Conservation (phyloP, 2,888 invertebrate species). For the Prosopocoilus inquinatus region DNA sequence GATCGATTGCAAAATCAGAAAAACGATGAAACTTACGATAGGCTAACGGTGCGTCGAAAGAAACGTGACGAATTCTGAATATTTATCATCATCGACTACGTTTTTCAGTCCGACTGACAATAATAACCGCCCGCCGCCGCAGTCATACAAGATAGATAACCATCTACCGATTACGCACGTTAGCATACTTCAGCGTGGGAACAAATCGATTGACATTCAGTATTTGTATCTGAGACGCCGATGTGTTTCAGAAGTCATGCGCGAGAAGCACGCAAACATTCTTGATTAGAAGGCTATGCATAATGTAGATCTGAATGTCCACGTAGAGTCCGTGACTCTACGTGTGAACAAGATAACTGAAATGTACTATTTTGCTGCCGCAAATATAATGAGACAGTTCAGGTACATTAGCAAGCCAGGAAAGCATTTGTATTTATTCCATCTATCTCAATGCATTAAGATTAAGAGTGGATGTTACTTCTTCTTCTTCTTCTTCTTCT, state of each 20-base stretch:
- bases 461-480: no score
- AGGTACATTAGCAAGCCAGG: background rate
- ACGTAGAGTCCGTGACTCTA: conserved; percentile 24
- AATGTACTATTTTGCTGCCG: background rate
- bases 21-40: no score
- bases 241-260: conserved; percentile 22
- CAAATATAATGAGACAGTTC: background rate
- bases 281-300: conserved; percentile 22
- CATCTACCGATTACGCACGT: conserved; percentile 4
- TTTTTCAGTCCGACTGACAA: no score
- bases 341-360: conserved; percentile 23
- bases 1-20: no score
- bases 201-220: conserved; percentile 32
- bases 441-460: no score
- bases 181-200: conserved; percentile 25
- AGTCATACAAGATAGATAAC: background rate
- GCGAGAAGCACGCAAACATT: conserved; percentile 27
- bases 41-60: no score
- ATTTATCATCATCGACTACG: no score
- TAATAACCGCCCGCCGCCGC: background rate
- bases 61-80: no score
- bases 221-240: conserved; percentile 17
- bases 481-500: no score
- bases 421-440: no score
- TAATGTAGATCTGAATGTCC: conserved; percentile 20